phyloP scores from a whole-genome alignment of 1,140 invertebrate species.

The Glossosoma conforme region DNA sequence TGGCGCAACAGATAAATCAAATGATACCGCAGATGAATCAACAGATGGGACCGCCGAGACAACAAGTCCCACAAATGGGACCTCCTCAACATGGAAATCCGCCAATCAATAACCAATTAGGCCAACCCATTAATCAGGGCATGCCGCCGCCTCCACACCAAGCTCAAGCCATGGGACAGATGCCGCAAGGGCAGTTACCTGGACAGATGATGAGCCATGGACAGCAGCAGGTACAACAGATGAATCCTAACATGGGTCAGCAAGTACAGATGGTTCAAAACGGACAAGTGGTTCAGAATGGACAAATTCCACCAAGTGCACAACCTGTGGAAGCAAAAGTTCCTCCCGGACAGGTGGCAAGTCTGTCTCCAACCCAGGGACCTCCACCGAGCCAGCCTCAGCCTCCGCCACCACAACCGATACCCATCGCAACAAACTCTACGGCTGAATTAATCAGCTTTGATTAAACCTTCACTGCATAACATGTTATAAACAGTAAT shows the following conservation, averaged over 20 bases:
- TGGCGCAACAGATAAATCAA: slow-evolving; percentile 39
- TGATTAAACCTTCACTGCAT: slow-evolving; percentile 45
- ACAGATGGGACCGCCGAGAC: slow-evolving; percentile 37
- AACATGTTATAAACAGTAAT: not conserved
- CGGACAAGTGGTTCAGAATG: not conserved
- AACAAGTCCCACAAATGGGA: slow-evolving; percentile 35
- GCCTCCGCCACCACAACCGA: slow-evolving; percentile 41
- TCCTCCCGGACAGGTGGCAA: slow-evolving; percentile 9
- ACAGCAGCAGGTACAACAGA: slow-evolving; percentile 16
- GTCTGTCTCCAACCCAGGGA: slow-evolving; percentile 14
- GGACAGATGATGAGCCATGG: slow-evolving; percentile 27
- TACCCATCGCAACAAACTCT: slow-evolving; percentile 45
- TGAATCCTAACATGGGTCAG: slow-evolving; percentile 13
- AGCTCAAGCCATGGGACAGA: slow-evolving; percentile 30
- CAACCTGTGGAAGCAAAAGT: not conserved
- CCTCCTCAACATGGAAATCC: slow-evolving; percentile 27
- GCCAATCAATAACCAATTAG: slow-evolving; percentile 29
- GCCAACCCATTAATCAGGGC: slow-evolving; percentile 27
- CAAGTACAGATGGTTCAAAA: no score
- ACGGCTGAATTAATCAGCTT: slow-evolving; percentile 69
- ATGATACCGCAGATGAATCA: slow-evolving; percentile 38
- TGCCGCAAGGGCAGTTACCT: slow-evolving; percentile 33
- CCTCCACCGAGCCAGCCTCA: slow-evolving; percentile 22
- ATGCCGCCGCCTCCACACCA: slow-evolving; percentile 15
- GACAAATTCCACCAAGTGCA: slow-evolving; percentile 2